phyloP scores from a whole-genome alignment of 2,888 invertebrate genomes.

The Meiosimyza platycephala region DNA sequence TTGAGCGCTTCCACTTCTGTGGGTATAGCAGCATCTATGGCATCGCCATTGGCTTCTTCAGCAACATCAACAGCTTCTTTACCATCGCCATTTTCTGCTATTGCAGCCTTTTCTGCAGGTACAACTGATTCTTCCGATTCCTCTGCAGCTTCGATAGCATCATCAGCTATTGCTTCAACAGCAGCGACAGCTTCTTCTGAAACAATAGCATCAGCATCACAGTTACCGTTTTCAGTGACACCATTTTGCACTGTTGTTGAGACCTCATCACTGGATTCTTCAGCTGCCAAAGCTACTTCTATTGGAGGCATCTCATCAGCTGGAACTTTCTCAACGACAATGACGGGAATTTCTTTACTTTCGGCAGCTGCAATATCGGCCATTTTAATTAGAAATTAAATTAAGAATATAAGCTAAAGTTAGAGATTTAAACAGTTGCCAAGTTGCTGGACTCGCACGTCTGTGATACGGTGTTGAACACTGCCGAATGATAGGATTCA shows the following conservation, averaged over 20 bases:
- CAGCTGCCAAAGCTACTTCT: conserved; percentile 57
- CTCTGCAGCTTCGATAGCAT: conserved; percentile 41
- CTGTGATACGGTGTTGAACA: no score
- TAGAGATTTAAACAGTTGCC: no score
- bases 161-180: conserved; percentile 43
- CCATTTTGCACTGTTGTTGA: conserved; percentile 47
- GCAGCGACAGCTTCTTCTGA: conserved; percentile 45
- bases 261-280: conserved; percentile 53
- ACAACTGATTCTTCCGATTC: conserved; percentile 39
- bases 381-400: no score
- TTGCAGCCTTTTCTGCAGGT: conserved; percentile 46
- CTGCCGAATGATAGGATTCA: no score
- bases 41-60: conserved; percentile 63
- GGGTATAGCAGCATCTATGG: conserved; percentile 53
- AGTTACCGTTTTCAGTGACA: conserved; percentile 49
- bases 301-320: conserved; percentile 62
- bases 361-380: no score
- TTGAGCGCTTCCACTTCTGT: conserved; percentile 62
- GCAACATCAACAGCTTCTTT: conserved; percentile 52
- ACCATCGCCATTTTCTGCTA: conserved; percentile 50
- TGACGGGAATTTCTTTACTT: conserved; percentile 61
- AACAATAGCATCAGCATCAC: conserved; percentile 45
- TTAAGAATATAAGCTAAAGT: no score
- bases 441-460: no score
- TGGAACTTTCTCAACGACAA: conserved; percentile 61